phyloP scores from a whole-genome alignment of 2,113 vertebrate genomes.

The Choloepus hoffmanni region DNA sequence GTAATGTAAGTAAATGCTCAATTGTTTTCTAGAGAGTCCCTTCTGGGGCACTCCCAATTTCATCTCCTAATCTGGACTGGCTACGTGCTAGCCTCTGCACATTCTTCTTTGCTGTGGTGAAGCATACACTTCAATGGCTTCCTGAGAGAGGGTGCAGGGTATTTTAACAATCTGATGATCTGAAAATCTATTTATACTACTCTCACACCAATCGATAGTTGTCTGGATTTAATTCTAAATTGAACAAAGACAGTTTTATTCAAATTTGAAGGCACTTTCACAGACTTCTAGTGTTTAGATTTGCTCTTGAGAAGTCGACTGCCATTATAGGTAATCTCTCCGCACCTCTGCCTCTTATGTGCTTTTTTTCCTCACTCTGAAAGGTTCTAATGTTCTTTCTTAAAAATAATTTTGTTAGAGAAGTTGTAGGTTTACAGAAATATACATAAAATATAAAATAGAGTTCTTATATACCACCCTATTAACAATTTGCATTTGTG shows the following conservation, averaged over 20 bases:
- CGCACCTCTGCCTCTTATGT: background rate
- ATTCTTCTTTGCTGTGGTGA: background rate
- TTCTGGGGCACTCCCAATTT: background rate
- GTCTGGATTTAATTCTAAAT: background rate
- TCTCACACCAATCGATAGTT: background rate
- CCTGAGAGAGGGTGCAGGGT: background rate
- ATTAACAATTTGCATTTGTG: too few relatives aligned
- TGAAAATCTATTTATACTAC: background rate
- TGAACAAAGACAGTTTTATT: background rate
- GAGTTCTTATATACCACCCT: too few relatives aligned
- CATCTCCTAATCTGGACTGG: background rate
- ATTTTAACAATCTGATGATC: background rate
- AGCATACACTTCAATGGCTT: background rate
- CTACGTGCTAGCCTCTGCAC: background rate
- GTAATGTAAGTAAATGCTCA: background rate
- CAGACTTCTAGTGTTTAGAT: background rate
- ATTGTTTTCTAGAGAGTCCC: background rate
- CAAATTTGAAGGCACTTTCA: conserved; percentile 23
- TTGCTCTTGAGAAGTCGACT: background rate
- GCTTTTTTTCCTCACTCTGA: background rate
- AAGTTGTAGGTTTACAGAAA: too few relatives aligned
- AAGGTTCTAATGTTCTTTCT: background rate
- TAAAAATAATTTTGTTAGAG: background rate
- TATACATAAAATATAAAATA: too few relatives aligned
- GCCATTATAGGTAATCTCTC: background rate